A percentile compares a stretch with the other conserved stretches of the same genome.
These are phyloP conservation scores for Conus betulinus DNA, from an alignment of 1,140 invertebrate genomes.

Conservation along the genomic window DNA sequence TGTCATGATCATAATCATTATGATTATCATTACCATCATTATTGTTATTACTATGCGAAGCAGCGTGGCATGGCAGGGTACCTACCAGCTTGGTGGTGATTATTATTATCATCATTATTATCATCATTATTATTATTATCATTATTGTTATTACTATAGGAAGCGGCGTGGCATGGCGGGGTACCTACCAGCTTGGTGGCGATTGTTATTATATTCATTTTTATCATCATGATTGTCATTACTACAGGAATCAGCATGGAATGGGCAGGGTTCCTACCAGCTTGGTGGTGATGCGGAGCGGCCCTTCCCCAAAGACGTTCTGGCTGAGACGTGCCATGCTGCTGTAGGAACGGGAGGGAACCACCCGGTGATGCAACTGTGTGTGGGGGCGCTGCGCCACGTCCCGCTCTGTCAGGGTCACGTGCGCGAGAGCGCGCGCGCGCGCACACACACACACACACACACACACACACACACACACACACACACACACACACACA, in stretches of 20 bases:
- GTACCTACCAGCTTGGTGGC: slow-evolving; percentile 64
- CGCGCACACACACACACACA: slow-evolving; percentile 38
- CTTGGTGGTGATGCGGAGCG: slow-evolving; percentile 61
- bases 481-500: neutral
- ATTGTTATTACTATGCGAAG: too few relatives aligned
- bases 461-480: slow-evolving; percentile 20
- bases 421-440: slow-evolving; percentile 24
- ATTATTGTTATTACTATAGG: too few relatives aligned
- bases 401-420: slow-evolving; percentile 60
- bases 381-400: slow-evolving; percentile 58
- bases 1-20: too few relatives aligned
- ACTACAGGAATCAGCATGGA: too few relatives aligned
- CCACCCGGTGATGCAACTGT: slow-evolving; percentile 47
- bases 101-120: too few relatives aligned
- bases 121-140: too few relatives aligned
- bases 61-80: too few relatives aligned
- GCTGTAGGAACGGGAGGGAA: slow-evolving; percentile 61
- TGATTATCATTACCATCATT: too few relatives aligned
- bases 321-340: slow-evolving; percentile 47
- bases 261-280: slow-evolving; percentile 61
- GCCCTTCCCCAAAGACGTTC: slow-evolving; percentile 59
- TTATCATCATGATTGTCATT: too few relatives aligned
- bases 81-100: too few relatives aligned
- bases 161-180: too few relatives aligned
- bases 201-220: slow-evolving; percentile 22